Conservation (phyloP, 2,113 vertebrate genomes). For the Xiphophorus couchianus region DNA sequence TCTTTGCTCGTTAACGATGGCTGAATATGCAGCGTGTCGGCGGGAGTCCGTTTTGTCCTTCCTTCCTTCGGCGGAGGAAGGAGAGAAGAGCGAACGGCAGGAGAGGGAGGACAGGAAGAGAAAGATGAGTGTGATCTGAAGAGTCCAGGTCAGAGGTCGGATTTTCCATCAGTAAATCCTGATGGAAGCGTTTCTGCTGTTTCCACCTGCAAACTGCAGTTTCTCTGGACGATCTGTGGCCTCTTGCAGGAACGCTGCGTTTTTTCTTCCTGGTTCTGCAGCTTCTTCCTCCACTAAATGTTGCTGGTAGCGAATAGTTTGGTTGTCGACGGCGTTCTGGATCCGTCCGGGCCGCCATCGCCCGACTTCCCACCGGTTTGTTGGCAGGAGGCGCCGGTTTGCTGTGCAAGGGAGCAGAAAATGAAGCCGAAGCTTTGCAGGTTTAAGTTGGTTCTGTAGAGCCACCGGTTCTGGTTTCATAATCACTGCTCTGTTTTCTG, state of each 20-base stretch:
- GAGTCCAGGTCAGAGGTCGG: too few species aligned
- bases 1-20: constrained; percentile 37
- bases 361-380: not conserved
- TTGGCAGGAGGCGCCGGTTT: constrained; percentile 3
- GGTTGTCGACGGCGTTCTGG: too few species aligned
- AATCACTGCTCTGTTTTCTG: constrained; percentile 3
- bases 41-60: constrained; percentile 58
- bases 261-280: not conserved
- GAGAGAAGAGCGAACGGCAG: not conserved
- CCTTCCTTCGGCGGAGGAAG: constrained; percentile 35
- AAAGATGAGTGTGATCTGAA: not conserved
- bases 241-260: not conserved
- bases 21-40: constrained; percentile 59
- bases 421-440: constrained; percentile 1
- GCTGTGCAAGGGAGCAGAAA: constrained; percentile 10
- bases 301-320: not conserved
- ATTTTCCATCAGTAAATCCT: too few species aligned
- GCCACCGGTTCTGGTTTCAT: constrained; percentile 38
- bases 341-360: too few species aligned
- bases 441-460: not conserved
- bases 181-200: too few species aligned
- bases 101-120: not conserved
- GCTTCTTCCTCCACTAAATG: not conserved
- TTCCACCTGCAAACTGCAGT: too few species aligned
- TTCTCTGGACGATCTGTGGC: not conserved